Base-by-base conservation (phyloP, 2,113 vertebrate species). In the Pomatorhinus ruficollis region DNA sequence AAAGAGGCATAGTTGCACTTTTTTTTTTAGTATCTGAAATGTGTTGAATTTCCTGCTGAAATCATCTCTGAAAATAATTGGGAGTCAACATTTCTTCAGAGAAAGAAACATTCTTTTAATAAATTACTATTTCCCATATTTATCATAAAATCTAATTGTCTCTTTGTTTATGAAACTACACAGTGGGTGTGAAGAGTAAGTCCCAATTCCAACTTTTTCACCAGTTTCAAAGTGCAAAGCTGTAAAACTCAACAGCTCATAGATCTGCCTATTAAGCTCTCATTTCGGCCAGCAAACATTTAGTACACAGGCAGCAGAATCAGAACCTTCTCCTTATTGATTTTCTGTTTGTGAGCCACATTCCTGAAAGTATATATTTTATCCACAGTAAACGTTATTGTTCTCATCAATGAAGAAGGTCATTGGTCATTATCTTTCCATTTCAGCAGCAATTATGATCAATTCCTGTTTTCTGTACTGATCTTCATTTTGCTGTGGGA, bases 1-100 rank as follows among this genome's bases (percentile, higher is more conserved):
- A 60, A 76, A 80, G 6, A 93, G 35, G 14, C 15, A 45, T n/a
- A 4, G 49, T 27, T 53, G 45, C 35, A 39, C 16, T 40, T 78
- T 40, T 84, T 45, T 89, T 85, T 93, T 68, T 65, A 39, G 47
- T 54, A 19, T 5, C 20, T 91, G 54, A 74, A 72, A 12, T 54
- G 37, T 87, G 57, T 79, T 74, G 18, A 57, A 93, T 93, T 85
- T 93, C 25, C 59, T 79, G 45, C 54, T 61, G 81, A 95, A 97
- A 56, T 49, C 5, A 91, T 47, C 75, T 89, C 66, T 85, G 59
- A 83, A 96, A 91, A 96, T 83, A 92, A 91, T n/a, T 39, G n/a
- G 27, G 75, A 84, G 5, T 13, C 50, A 64, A 56, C 37, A 83
- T 68, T 97, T 96, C 33, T 64, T 93, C 39, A 91, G 64, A 65